Percentiles rank a stretch among this genome's conserved stretches.
These are phyloP conservation scores for Protonemura montana DNA, from an alignment of 2,888 invertebrate genomes.

Conservation along the genomic window DNA sequence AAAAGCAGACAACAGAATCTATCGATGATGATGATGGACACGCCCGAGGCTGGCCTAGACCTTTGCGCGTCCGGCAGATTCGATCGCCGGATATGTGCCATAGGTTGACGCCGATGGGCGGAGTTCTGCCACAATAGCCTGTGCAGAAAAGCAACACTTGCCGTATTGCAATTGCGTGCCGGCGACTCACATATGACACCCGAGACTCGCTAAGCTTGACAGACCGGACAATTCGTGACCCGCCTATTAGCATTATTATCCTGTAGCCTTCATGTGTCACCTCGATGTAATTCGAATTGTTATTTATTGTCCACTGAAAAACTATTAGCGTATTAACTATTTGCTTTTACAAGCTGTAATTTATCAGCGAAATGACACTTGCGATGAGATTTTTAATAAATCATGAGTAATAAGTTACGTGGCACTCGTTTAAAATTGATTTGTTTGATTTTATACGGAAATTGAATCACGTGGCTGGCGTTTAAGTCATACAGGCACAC, in stretches of 20 bases:
- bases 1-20: not conserved
- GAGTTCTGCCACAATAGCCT: not conserved
- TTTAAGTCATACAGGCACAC: not conserved
- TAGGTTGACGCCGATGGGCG: too few species aligned
- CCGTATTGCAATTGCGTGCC: not conserved
- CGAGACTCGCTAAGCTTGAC: not conserved
- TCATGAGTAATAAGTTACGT: not conserved
- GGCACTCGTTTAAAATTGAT: not conserved
- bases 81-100: not conserved
- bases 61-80: constrained; percentile 9
- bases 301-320: constrained; percentile 12
- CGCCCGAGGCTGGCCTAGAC: constrained; percentile 20
- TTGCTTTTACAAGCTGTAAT: not conserved
- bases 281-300: not conserved
- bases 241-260: not conserved
- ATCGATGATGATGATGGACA: not conserved
- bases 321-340: not conserved
- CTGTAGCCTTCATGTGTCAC: not conserved
- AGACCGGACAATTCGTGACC: not conserved
- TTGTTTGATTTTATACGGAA: not conserved
- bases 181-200: not conserved
- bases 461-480: not conserved
- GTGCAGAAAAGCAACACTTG: not conserved
- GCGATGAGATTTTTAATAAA: not conserved
- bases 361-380: not conserved